Conservation (phyloP, 2,797 vertebrate species). For the Taeniopygia guttata region DNA sequence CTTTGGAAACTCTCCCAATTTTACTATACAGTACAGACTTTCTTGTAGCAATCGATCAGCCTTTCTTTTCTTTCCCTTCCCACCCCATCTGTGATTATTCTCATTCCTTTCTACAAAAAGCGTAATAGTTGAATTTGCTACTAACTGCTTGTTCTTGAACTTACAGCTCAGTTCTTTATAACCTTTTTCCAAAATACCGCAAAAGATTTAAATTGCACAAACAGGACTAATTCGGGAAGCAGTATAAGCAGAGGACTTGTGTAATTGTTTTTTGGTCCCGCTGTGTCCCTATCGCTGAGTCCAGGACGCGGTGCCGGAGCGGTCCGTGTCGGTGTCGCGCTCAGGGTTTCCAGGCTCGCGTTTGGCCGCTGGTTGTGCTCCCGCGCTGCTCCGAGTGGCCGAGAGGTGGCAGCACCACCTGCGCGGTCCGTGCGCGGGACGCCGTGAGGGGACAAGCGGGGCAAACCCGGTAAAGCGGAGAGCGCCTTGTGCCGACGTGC, state of each 20-base stretch:
- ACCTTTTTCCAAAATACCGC: neutral
- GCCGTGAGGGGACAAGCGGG: rapidly evolving
- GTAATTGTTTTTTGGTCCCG: rapidly evolving
- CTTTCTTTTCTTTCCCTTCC: neutral
- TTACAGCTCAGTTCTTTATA: neutral
- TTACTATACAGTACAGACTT: neutral
- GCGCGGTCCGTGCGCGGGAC: neutral
- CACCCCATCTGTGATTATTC: neutral
- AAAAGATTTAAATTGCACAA: neutral
- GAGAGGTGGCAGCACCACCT: conserved; percentile 72
- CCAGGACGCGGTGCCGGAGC: rapidly evolving
- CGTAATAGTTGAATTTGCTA: neutral
- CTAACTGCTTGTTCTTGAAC: neutral
- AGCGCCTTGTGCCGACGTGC: rapidly evolving
- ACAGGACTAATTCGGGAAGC: neutral
- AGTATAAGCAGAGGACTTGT: neutral
- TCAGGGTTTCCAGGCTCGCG: rapidly evolving
- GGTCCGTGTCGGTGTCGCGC: neutral
- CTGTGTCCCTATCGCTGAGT: rapidly evolving
- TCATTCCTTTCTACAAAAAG: neutral
- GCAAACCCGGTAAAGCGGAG: neutral
- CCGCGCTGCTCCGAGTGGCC: neutral
- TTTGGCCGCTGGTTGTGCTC: rapidly evolving
- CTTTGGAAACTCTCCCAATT: neutral
- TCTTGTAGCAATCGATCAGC: neutral